phyloP scores from a whole-genome alignment of 2,888 invertebrate species.

The Philereme vetulata region DNA sequence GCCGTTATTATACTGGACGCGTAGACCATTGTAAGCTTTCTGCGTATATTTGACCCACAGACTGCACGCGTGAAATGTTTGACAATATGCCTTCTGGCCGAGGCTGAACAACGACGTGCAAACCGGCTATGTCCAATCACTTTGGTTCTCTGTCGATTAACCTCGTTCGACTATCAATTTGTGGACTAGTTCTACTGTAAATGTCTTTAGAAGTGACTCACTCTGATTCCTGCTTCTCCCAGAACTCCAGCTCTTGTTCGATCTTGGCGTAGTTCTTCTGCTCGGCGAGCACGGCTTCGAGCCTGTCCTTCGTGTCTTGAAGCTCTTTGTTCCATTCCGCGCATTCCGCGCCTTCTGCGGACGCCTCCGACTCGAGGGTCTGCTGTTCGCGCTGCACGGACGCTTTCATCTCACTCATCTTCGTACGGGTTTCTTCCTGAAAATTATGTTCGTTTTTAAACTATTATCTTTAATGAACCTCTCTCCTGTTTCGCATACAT shows the following conservation, averaged over 20 bases:
- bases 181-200: background rate
- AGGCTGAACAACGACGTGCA: no score
- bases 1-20: no score
- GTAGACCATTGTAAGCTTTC: no score
- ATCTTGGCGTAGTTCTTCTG: conserved; percentile 43
- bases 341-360: conserved; percentile 46
- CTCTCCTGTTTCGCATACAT: no score
- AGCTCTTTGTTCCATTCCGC: conserved; percentile 42
- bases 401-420: conserved; percentile 52
- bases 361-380: conserved; percentile 44
- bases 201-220: conserved; percentile 25
- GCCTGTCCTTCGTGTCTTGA: conserved; percentile 29
- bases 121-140: background rate
- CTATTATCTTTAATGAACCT: background rate
- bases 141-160: no score
- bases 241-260: conserved; percentile 50
- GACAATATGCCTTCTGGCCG: no score
- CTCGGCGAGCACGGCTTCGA: conserved; percentile 41
- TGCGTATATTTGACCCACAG: no score
- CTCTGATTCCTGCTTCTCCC: conserved; percentile 58
- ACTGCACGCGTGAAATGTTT: no score
- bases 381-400: conserved; percentile 50
- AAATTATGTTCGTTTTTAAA: background rate
- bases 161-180: no score
- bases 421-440: conserved; percentile 61